Conservation (phyloP, 2,113 vertebrate genomes). For the Calypte anna region DNA sequence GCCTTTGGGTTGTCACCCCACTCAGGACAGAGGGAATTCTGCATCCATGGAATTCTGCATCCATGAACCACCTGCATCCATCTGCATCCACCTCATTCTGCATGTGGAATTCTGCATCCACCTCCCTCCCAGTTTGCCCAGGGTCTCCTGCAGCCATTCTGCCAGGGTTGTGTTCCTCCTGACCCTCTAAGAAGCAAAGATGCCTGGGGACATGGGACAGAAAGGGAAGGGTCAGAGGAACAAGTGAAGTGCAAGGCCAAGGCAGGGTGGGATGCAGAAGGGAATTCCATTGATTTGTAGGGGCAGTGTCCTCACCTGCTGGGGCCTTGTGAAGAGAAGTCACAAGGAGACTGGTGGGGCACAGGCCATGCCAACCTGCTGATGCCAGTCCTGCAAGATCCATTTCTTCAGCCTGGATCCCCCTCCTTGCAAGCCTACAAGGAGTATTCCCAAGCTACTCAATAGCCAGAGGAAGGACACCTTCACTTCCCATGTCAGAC, state of each 20-base stretch:
- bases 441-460: not conserved
- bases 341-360: not conserved
- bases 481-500: not conserved
- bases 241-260: not conserved
- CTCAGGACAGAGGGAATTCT: not conserved
- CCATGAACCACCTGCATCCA: not conserved
- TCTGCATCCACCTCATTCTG: too few species aligned
- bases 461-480: accelerated
- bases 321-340: not conserved
- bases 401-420: not conserved
- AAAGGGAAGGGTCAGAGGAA: not conserved
- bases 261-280: not conserved
- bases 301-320: not conserved
- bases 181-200: not conserved
- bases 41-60: not conserved
- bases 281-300: not conserved
- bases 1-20: not conserved
- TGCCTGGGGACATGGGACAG: accelerated
- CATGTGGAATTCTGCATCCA: not conserved
- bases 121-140: not conserved
- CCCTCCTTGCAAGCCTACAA: not conserved
- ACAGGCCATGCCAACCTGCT: not conserved
- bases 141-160: not conserved
- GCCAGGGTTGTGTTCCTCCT: not conserved
- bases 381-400: not conserved